Percentiles rank a stretch among this genome's conserved stretches.
phyloP scores from a whole-genome alignment of 2,113 vertebrate species.

The Antechinus flavipes region DNA sequence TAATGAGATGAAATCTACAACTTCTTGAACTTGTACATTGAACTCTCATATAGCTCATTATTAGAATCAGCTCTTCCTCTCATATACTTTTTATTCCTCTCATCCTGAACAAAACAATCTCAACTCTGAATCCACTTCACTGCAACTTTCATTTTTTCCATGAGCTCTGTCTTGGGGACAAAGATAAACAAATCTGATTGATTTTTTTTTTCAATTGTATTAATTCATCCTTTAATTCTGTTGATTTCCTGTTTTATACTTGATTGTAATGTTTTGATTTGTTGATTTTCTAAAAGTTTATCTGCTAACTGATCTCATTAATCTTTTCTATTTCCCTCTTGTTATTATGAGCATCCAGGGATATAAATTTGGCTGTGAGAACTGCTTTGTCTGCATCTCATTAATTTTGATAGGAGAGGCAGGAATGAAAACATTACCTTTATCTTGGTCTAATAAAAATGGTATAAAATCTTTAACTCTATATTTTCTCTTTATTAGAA shows the following conservation, averaged over 20 bases:
- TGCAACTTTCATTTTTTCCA: neutral
- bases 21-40: neutral
- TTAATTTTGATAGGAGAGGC: neutral
- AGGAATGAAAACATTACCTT: neutral
- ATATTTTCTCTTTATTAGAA: neutral
- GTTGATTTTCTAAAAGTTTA: neutral
- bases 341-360: neutral
- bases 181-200: neutral
- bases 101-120: neutral
- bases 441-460: neutral
- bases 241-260: neutral
- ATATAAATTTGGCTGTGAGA: neutral
- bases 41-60: neutral
- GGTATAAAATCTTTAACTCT: neutral
- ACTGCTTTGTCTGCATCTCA: neutral
- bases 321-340: neutral
- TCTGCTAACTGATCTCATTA: neutral
- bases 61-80: neutral
- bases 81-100: fast-evolving
- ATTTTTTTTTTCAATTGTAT: neutral
- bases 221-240: neutral
- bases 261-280: neutral
- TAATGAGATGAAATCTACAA: neutral
- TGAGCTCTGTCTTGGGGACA: neutral
- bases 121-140: neutral